Conservation (phyloP, 2,113 vertebrate genomes). For the Apteryx mantelli region DNA sequence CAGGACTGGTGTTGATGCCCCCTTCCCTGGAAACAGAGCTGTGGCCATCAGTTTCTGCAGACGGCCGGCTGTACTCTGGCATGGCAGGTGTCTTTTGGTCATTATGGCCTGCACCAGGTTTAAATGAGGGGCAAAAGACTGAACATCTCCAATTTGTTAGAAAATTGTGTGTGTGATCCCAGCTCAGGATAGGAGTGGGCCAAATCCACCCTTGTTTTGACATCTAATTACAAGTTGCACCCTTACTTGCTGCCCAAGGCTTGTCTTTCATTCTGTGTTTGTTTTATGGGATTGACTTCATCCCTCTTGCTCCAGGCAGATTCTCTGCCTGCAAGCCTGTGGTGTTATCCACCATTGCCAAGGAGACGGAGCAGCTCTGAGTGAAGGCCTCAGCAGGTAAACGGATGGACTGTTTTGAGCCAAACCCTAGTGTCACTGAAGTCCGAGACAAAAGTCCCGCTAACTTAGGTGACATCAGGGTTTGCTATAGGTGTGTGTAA, state of each 20-base stretch:
- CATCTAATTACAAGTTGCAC: not conserved
- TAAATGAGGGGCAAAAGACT: not conserved
- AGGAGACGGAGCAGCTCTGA: not conserved
- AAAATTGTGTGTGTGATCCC: not conserved
- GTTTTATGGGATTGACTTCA: not conserved
- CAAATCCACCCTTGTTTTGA: not conserved
- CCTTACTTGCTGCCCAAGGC: not conserved
- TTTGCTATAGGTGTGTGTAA: not conserved
- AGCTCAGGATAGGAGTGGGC: not conserved
- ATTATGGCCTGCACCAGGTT: not conserved
- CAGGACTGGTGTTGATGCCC: not conserved
- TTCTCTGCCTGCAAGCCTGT: not conserved
- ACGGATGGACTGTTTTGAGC: not conserved
- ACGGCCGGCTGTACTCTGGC: not conserved
- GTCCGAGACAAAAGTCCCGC: rapidly evolving
- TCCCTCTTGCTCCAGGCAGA: not conserved
- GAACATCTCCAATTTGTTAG: not conserved
- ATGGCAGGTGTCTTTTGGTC: not conserved
- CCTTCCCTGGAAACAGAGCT: not conserved
- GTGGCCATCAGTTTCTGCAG: not conserved
- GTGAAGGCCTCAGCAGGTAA: rapidly evolving
- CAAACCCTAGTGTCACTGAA: not conserved
- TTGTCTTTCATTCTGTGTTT: not conserved
- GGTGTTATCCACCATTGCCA: not conserved
- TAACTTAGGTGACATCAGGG: not conserved